Evolutionary conservation across 1,140 invertebrate species (phyloP), one percentile per base, ranked within the genome.

Genomic region (Euglossa dilemma): DNA sequence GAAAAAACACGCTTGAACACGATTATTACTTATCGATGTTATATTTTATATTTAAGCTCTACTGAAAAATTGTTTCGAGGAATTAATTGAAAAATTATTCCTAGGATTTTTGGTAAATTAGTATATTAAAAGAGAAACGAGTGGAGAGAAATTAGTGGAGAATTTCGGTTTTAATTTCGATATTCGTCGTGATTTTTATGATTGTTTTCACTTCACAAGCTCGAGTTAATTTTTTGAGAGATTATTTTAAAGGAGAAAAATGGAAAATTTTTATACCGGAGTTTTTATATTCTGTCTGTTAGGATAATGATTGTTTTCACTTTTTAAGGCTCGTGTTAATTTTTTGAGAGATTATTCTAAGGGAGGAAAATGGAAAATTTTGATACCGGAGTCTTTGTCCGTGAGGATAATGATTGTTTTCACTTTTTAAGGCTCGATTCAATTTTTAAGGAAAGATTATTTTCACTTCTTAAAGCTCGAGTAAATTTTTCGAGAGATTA

Each of bases 251-350:
- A 9, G 18, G 43, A 3, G 4, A 16, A 18, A 6, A 64, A 64
- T 4, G 4, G 25, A 6, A n/a, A 16, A 12, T 45, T 57, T 18
- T 92, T 93, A 92, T 81, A 96, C 98, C 98, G 16, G 98, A 99
- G 95, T 99, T 99, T 95, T 99, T n/a, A n/a, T n/a, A n/a, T n/a
- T n/a, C n/a, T 99, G 93, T 99, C 99, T n/a, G 99, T 99, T 73
- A 99, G 95, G 7, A 98, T 99, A 92, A 99, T n/a, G n/a, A n/a
- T n/a, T n/a, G n/a, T n/a, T 59, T 59, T 59, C 2, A 6, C 25
- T 25, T 25, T 5, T 59, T 12, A 25, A 59, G 12, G 12, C 57
- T 12, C 12, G 11, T 23, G 63, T 64, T 20, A 43, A 43, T 64
- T 64, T 36, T 43, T 20, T 18, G 14, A 43, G 20, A 43, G 16